Evolutionary conservation across 2,797 vertebrate species (phyloP).

Genomic region (Tympanoctomys barrerae): DNA sequence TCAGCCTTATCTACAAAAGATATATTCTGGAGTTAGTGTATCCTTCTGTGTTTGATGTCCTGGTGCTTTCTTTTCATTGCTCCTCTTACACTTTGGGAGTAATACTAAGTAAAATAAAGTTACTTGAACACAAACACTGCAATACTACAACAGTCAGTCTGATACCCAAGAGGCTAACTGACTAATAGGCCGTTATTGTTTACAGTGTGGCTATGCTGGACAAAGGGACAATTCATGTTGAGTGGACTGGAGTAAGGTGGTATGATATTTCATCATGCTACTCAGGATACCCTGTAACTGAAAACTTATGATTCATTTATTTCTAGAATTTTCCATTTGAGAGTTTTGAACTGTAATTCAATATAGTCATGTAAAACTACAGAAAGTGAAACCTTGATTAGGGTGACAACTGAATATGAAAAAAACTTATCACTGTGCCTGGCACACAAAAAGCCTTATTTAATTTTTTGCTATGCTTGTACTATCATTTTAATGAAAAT

Average conservation of each 20-base stretch:
- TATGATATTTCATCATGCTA: background rate
- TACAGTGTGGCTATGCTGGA: background rate
- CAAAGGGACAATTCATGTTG: background rate
- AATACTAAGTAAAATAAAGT: background rate
- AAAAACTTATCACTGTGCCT: constrained; percentile 24
- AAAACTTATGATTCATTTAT: background rate
- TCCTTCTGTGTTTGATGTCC: background rate
- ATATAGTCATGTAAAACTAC: background rate
- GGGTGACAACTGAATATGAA: background rate
- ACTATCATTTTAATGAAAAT: constrained; percentile 21
- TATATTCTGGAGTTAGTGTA: background rate
- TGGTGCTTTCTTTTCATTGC: background rate
- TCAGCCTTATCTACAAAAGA: background rate
- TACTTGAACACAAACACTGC: background rate
- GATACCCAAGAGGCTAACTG: background rate
- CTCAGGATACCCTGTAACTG: background rate
- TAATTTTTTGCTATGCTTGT: constrained; percentile 36
- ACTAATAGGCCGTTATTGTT: background rate
- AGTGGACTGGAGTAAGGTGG: background rate
- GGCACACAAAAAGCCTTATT: constrained; percentile 43
- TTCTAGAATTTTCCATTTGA: background rate
- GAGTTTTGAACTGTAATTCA: background rate
- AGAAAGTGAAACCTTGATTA: background rate
- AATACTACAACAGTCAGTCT: background rate
- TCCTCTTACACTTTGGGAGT: background rate